Percentiles rank a stretch among this genome's conserved stretches.
Conservation (phyloP, 2,888 invertebrate genomes). For the Willowsia nigromaculata region DNA sequence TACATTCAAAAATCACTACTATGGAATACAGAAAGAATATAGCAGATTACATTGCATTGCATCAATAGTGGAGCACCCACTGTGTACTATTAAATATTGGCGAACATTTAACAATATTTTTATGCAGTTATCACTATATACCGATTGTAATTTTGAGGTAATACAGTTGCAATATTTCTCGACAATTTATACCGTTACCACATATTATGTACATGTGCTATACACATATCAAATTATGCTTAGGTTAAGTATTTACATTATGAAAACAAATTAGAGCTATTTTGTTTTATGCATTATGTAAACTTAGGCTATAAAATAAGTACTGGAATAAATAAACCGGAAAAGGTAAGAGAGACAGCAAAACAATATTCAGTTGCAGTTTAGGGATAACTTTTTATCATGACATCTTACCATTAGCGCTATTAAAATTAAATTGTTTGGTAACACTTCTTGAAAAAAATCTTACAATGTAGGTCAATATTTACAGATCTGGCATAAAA, state of each 20-base stretch:
- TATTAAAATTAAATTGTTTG: neutral
- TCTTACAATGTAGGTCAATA: too few relatives aligned
- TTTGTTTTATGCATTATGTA: too few relatives aligned
- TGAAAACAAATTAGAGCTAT: neutral
- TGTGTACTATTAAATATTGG: neutral
- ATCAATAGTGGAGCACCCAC: neutral
- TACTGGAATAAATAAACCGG: slow-evolving; percentile 15
- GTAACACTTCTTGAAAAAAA: too few relatives aligned
- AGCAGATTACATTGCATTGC: neutral
- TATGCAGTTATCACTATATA: neutral
- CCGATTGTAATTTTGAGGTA: slow-evolving; percentile 1
- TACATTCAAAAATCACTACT: neutral
- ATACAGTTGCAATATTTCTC: neutral
- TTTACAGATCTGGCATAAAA: neutral
- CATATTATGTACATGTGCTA: neutral
- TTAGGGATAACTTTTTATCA: neutral
- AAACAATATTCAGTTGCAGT: neutral
- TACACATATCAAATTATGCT: neutral
- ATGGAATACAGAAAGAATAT: neutral
- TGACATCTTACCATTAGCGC: too few relatives aligned
- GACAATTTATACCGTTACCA: too few relatives aligned
- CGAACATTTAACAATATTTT: neutral
- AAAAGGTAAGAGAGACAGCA: slow-evolving; percentile 1
- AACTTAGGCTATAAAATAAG: neutral
- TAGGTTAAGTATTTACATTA: neutral